phyloP scores from a whole-genome alignment of 2,888 invertebrate species.

The Odontothrips loti region DNA sequence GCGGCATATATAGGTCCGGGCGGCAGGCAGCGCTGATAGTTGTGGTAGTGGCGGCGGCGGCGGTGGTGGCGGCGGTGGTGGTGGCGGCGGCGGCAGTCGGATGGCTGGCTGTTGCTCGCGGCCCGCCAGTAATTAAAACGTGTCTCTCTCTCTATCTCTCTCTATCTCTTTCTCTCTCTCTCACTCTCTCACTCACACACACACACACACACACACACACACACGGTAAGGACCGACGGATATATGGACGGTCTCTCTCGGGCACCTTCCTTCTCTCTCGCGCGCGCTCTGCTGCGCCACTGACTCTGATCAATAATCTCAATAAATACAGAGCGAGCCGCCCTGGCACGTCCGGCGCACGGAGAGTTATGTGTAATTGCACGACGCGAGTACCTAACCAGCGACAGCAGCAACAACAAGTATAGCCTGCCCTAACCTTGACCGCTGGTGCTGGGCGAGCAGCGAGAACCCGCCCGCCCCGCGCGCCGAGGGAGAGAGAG shows the following conservation, averaged over 20 bases:
- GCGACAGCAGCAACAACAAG: too few relatives aligned
- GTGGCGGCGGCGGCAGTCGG: too few relatives aligned
- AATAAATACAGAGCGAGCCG: too few relatives aligned
- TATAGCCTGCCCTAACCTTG: too few relatives aligned
- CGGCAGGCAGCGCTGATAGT: too few relatives aligned
- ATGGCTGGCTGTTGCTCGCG: neutral
- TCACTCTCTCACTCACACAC: too few relatives aligned
- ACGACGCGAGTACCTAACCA: too few relatives aligned
- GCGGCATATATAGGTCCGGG: neutral
- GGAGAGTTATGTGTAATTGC: too few relatives aligned
- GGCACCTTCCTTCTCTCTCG: neutral
- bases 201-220: neutral
- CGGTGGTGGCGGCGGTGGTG: too few relatives aligned
- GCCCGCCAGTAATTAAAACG: too few relatives aligned
- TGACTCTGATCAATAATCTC: too few relatives aligned
- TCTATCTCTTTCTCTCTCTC: neutral
- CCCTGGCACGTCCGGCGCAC: too few relatives aligned
- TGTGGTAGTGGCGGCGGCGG: neutral
- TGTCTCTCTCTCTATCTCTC: neutral
- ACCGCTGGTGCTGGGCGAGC: neutral
- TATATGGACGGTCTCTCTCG: neutral
- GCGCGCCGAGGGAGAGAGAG: neutral
- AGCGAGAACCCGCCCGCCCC: neutral
- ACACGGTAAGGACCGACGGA: neutral
- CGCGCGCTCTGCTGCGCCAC: neutral